Conservation (phyloP, 2,888 invertebrate species). For the Eupithecia dodoneata region DNA sequence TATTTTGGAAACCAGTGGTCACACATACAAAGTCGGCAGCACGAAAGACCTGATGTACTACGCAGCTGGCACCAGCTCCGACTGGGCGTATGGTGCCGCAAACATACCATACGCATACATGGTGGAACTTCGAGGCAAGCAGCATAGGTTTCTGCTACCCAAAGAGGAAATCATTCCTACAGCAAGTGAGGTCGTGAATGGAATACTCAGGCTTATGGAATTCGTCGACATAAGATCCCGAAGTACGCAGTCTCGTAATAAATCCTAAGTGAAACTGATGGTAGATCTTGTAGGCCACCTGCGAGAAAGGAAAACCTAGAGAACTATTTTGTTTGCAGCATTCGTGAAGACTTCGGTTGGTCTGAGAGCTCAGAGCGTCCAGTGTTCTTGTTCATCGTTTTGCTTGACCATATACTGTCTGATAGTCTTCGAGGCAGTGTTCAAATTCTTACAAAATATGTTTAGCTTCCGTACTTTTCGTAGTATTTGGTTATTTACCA, state of each 20-base stretch:
- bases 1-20: conserved; percentile 63
- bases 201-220: conserved; percentile 65
- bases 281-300: background rate
- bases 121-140: conserved; percentile 73
- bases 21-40: conserved; percentile 76
- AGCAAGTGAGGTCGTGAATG: conserved; percentile 60
- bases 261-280: conserved; percentile 45
- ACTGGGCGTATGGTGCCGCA: conserved; percentile 74
- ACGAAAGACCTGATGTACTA: conserved; percentile 80
- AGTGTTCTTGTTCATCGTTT: background rate
- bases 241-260: conserved; percentile 47
- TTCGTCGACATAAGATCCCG: conserved; percentile 61
- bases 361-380: background rate
- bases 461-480: background rate
- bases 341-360: background rate
- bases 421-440: background rate
- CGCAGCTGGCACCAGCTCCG: conserved; percentile 70
- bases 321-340: background rate
- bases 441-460: background rate
- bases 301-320: background rate
- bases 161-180: conserved; percentile 69
- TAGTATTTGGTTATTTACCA: background rate
- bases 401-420: background rate
- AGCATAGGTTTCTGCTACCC: conserved; percentile 70
- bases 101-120: conserved; percentile 75